These are phyloP conservation scores for Stratiomys singularior DNA, from an alignment of 2,888 invertebrate species.

Conservation along the genomic window DNA sequence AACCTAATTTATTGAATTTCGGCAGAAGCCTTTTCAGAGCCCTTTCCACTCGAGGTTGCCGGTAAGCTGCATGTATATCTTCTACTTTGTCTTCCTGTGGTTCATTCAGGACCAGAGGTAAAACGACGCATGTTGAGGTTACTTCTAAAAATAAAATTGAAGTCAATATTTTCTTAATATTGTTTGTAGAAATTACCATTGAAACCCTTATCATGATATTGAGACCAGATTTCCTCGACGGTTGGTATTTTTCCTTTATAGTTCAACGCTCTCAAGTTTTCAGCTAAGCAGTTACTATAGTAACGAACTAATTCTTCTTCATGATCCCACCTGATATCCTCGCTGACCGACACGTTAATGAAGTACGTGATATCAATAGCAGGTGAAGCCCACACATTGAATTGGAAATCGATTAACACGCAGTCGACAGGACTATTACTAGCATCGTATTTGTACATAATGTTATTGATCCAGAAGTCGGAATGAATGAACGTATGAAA, in stretches of 20 bases:
- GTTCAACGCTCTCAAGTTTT: constrained; percentile 56
- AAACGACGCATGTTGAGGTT: constrained; percentile 59
- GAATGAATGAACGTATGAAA: constrained; percentile 25
- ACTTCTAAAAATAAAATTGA: constrained; percentile 55
- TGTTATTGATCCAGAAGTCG: constrained; percentile 37
- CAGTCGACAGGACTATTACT: constrained; percentile 56
- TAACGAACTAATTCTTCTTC: constrained; percentile 61
- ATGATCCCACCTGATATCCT: constrained; percentile 58
- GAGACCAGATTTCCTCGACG: constrained; percentile 58
- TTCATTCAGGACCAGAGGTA: constrained; percentile 61
- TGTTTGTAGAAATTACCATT: constrained; percentile 48
- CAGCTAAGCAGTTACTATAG: constrained; percentile 58
- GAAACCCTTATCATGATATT: constrained; percentile 57
- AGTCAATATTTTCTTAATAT: background rate
- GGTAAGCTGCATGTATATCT: constrained; percentile 59
- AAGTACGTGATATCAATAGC: constrained; percentile 63
- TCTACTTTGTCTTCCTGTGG: constrained; percentile 61
- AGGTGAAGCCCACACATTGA: constrained; percentile 63
- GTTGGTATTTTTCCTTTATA: constrained; percentile 59
- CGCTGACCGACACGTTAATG: constrained; percentile 60
- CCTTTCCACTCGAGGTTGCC: constrained; percentile 59
- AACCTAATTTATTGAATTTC: constrained; percentile 59
- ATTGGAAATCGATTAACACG: constrained; percentile 63
- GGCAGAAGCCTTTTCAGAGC: constrained; percentile 61
- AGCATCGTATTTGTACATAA: constrained; percentile 30